Evolutionary conservation across 1,140 invertebrate genomes (phyloP), one percentile per base, ranked within the genome.

Genomic region (Microvelia longipes): DNA sequence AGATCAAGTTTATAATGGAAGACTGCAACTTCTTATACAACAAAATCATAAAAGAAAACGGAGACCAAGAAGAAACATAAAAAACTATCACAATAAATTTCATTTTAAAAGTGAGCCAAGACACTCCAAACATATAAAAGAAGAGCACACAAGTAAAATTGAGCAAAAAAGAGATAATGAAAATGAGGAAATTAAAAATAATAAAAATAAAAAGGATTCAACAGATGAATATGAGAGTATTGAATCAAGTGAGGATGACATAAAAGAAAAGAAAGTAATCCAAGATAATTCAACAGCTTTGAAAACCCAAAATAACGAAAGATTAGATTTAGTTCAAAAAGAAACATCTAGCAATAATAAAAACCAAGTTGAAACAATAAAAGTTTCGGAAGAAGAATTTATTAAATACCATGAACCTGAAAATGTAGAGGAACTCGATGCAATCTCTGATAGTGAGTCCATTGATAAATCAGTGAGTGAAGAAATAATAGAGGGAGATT

Each of bases 161-260:
- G 35, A 50, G 35, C 5, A 11, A 50, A 50, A 50, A 19, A 19
- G 19, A 50, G 35, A 50, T 19, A 19, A 19, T 50, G 19, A 50
- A 50, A 50, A 5, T 50, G 35, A 50, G 19, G 35, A 5, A 50
- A 50, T 11, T 11, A 19, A 5, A 50, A 19, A 11, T 19, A 11
- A 5, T 50, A 5, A 19, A 50, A 5, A 5, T 11, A 50, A 50
- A 19, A 50, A 50, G 19, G 35, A 50, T 50, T 50, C 35, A 5
- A 50, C 35, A 5, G 35, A 50, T 19, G 35, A 50, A 35, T 71
- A 63, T 68, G 70, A 71, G 28, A 71, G 70, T 68, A 24, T 71
- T n/a, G 70, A 70, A 28, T 30, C 71, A 64, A 28, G 61, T 35
- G 66, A 70, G 63, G 70, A 73, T 19, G 60, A 35, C 19, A 60